Conservation (phyloP, 2,113 vertebrate genomes). For the Murina feae region DNA sequence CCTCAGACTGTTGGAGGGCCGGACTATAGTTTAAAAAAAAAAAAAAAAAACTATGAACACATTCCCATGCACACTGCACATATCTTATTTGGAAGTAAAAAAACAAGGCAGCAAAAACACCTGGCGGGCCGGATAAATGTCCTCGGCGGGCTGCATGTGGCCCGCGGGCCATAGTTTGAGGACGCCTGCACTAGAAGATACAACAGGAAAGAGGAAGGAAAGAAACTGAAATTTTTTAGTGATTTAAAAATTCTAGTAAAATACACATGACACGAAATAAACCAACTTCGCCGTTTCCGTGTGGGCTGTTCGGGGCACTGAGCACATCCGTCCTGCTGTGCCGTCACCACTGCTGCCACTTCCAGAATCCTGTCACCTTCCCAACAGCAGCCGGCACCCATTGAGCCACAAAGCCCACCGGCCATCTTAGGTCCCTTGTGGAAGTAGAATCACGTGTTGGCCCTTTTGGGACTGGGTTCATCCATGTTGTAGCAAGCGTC, state of each 20-base stretch:
- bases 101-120: too few species aligned
- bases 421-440: rapidly evolving
- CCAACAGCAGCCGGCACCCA: neutral
- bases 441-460: rapidly evolving
- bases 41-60: too few species aligned
- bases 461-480: neutral
- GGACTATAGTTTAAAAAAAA: too few species aligned
- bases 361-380: neutral
- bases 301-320: rapidly evolving
- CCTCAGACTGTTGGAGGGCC: too few species aligned
- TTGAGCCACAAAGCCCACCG: rapidly evolving
- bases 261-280: neutral
- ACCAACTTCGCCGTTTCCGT: too few species aligned
- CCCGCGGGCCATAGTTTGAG: too few species aligned
- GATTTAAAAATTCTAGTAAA: neutral
- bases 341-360: rapidly evolving
- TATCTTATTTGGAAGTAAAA: too few species aligned
- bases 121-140: too few species aligned
- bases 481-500: rapidly evolving
- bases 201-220: neutral
- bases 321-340: rapidly evolving
- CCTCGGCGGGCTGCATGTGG: too few species aligned
- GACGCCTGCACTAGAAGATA: neutral
- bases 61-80: too few species aligned
- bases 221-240: neutral